Evolutionary conservation across 1,140 invertebrate genomes (phyloP).

Genomic region (Ceratosolen fusciceps): DNA sequence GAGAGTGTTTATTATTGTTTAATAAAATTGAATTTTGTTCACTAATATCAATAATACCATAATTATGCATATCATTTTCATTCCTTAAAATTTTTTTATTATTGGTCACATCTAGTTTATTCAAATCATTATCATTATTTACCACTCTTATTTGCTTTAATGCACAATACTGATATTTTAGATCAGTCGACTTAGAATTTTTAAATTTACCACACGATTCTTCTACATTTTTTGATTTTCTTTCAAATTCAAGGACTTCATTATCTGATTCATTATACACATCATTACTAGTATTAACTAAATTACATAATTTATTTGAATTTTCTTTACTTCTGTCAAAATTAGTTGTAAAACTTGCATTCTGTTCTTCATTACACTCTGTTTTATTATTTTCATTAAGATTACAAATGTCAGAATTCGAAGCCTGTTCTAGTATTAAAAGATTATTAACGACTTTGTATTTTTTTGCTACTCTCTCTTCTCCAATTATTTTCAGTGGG

Average conservation of each 20-base stretch:
- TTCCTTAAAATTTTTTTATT: background rate
- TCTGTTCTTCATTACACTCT: background rate
- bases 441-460: slow-evolving; percentile 30
- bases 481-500: slow-evolving; percentile 36
- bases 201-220: too few species aligned
- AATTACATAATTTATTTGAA: slow-evolving; percentile 4
- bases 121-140: background rate
- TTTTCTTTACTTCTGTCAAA: background rate
- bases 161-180: background rate
- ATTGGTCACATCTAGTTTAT: background rate
- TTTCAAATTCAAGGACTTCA: slow-evolving; percentile 1
- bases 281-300: background rate
- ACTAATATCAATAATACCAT: background rate
- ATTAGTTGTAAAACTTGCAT: background rate
- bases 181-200: background rate
- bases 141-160: background rate
- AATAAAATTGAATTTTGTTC: background rate
- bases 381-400: background rate
- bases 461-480: slow-evolving; percentile 34
- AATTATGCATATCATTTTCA: background rate
- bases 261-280: background rate
- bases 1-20: background rate
- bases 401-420: background rate
- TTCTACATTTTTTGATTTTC: background rate
- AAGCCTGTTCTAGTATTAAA: background rate